Percentiles rank a stretch among this genome's conserved stretches.
These are phyloP conservation scores for Aeoliscus strigatus DNA, from an alignment of 2,797 vertebrate species.

Conservation along the genomic window DNA sequence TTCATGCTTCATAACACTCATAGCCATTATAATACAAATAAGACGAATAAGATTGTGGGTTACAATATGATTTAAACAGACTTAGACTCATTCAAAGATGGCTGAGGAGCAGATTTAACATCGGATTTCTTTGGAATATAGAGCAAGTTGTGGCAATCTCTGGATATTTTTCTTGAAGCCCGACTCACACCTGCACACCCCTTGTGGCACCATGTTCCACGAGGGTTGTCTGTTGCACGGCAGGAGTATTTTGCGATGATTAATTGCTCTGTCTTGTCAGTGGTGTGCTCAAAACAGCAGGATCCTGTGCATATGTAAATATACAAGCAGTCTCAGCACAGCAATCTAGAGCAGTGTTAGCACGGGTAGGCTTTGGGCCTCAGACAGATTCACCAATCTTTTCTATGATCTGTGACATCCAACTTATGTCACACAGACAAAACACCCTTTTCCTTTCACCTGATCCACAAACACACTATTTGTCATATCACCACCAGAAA, in stretches of 20 bases:
- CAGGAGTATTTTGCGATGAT: constrained; percentile 90
- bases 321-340: constrained; percentile 83
- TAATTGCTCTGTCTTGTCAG: constrained; percentile 93
- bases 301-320: constrained; percentile 90
- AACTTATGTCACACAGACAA: constrained; percentile 54
- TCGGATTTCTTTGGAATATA: constrained; percentile 39
- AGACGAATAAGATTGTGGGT: too few relatives aligned
- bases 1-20: too few relatives aligned
- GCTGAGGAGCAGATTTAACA: constrained; percentile 15
- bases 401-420: constrained; percentile 74
- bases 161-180: constrained; percentile 75
- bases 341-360: constrained; percentile 78
- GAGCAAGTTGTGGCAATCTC: constrained; percentile 43
- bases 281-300: constrained; percentile 84
- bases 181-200: constrained; percentile 86
- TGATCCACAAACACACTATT: constrained; percentile 53
- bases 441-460: constrained; percentile 50
- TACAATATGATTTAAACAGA: too few relatives aligned
- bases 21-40: too few relatives aligned
- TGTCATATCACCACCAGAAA: constrained; percentile 21
- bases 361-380: constrained; percentile 73
- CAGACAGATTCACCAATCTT: constrained; percentile 75
- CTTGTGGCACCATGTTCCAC: constrained; percentile 79
- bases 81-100: constrained; percentile 15
- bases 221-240: constrained; percentile 80